Base-by-base conservation (phyloP, 2,888 invertebrate genomes). In the Apoda limacodes region DNA sequence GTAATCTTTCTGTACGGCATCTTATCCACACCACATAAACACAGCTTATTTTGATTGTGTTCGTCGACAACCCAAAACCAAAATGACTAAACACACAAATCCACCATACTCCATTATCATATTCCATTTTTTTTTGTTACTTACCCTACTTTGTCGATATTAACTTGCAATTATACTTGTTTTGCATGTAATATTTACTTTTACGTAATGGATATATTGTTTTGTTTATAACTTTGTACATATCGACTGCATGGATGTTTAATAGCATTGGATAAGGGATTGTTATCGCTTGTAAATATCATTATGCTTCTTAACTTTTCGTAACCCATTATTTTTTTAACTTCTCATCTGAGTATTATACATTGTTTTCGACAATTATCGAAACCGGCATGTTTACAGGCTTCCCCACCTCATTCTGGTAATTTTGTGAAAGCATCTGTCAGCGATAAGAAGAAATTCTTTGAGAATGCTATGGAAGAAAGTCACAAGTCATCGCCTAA, bases 381-480 rank as follows among this genome's bases (percentile, higher is more conserved):
- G 7, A n/a, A n/a, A n/a, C n/a, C n/a, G n/a, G n/a, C n/a, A n/a
- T n/a, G n/a, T n/a, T 56, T 65, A 34, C 68, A 82, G 82, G 78
- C 83, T 63, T 83, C 88, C 51, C 86, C 87, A 52, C 88, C 89
- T 55, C 86, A 88, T 55, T 87, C 88, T 61, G 86, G 85, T 55
- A 85, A 85, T 70, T 85, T 87, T 59, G 86, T 87, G 59, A 92
- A 92, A 83, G 88, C 94, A 65, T 89, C 90, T 39, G 95, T 97
- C 59, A 93, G 92, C 68, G 93, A 95, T 76, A 93, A 93, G 82
- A 94, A 94, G 75, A 92, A 90, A 62, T 93, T 95, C 78, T 98
- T 98, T 70, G 97, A 98, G 81, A 89, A 91, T 62, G 96, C 96
- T 40, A 95, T 97, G 88, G 93, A 95, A 76, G 93, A 94, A 67